phyloP scores from a whole-genome alignment of 2,797 vertebrate genomes.

The Centroberyx gerrardi region DNA sequence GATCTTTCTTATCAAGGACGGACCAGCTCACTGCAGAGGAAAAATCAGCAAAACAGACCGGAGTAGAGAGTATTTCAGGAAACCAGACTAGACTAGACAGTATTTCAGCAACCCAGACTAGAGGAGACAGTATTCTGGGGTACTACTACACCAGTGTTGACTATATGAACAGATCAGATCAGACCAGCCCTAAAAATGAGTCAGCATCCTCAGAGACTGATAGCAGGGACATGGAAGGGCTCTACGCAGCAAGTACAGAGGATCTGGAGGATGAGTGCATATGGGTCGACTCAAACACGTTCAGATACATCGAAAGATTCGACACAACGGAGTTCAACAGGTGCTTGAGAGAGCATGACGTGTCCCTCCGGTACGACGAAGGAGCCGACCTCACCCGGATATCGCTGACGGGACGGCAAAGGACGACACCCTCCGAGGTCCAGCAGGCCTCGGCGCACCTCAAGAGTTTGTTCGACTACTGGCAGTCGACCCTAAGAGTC shows the following conservation, averaged over 20 bases:
- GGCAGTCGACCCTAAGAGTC: constrained; percentile 16
- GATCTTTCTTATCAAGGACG: constrained; percentile 24
- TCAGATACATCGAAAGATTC: constrained; percentile 53
- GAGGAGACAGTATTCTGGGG: not conserved
- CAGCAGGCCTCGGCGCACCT: constrained; percentile 8
- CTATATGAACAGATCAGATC: constrained; percentile 12
- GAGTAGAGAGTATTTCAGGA: not conserved
- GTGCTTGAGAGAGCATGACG: not conserved
- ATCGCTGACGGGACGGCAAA: not conserved
- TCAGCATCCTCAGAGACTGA: not conserved
- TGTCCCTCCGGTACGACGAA: fast-evolving
- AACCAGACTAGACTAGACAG: not conserved
- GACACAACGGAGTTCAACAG: not conserved
- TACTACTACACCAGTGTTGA: not conserved
- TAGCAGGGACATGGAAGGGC: not conserved
- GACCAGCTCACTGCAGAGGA: not conserved
- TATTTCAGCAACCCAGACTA: not conserved
- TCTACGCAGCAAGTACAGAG: not conserved
- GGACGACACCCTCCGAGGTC: not conserved
- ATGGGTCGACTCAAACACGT: constrained; percentile 52
- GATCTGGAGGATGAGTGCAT: not conserved
- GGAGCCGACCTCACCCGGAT: constrained; percentile 28
- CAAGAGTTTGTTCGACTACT: fast-evolving
- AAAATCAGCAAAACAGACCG: constrained; percentile 16
- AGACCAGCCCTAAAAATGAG: not conserved